Percentiles rank a stretch among this genome's conserved stretches.
Conservation (phyloP, 1,140 invertebrate species). For the Leptoteleia sp. region DNA sequence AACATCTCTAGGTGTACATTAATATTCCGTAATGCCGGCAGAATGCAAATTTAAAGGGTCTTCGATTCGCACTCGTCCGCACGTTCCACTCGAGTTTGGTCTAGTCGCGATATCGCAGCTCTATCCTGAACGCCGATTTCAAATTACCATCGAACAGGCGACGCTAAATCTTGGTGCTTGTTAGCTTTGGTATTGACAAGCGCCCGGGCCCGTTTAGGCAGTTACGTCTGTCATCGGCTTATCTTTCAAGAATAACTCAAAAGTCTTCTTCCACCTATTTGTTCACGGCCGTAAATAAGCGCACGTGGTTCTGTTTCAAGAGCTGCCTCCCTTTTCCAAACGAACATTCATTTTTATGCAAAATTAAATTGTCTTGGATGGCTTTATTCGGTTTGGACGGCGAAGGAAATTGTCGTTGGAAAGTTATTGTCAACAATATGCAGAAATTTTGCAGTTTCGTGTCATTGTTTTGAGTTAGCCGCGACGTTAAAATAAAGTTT, state of each 20-base stretch:
- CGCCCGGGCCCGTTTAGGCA: conserved; percentile 26
- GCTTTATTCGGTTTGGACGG: too few relatives aligned
- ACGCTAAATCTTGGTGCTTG: conserved; percentile 50
- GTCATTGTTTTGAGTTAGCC: too few relatives aligned
- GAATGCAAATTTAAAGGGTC: conserved; percentile 70
- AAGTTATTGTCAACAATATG: too few relatives aligned
- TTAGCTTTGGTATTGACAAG: conserved; percentile 49
- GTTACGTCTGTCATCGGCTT: conserved; percentile 24
- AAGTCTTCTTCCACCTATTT: too few relatives aligned
- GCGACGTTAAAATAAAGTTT: too few relatives aligned
- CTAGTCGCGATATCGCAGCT: conserved; percentile 46
- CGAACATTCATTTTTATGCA: too few relatives aligned
- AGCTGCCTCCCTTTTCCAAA: too few relatives aligned
- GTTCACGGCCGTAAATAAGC: too few relatives aligned
- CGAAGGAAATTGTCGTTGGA: too few relatives aligned
- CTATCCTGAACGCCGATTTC: conserved; percentile 38
- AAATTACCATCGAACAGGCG: conserved; percentile 56
- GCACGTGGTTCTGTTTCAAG: too few relatives aligned
- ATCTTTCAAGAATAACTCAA: conserved; percentile 28
- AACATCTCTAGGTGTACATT: conserved; percentile 67
- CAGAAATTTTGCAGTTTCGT: too few relatives aligned
- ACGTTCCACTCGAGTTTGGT: conserved; percentile 54
- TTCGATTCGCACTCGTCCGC: conserved; percentile 49
- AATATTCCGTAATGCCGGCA: conserved; percentile 66
- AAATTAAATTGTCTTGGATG: too few relatives aligned